Conservation (phyloP, 2,797 vertebrate species). For the Pipistrellus pipistrellus region DNA sequence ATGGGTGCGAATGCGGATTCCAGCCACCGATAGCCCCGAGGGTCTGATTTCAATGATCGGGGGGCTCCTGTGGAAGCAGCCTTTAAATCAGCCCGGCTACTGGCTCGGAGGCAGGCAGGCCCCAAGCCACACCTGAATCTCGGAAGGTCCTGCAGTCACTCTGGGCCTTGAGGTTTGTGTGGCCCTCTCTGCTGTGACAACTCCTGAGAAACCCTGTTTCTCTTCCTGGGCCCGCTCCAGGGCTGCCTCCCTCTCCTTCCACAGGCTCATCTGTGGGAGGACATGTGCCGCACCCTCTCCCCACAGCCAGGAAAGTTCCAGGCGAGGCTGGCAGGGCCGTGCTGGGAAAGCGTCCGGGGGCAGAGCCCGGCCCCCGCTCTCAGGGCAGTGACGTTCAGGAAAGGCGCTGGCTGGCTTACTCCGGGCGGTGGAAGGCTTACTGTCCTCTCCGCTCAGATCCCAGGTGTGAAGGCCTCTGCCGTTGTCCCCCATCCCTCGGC, state of each 20-base stretch:
- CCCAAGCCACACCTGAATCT: background rate
- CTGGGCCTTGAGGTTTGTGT: background rate
- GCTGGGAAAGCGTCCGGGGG: fast-evolving
- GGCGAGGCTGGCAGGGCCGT: background rate
- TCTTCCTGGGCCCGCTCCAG: background rate
- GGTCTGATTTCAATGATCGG: background rate
- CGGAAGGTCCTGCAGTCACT: background rate
- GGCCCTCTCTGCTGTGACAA: background rate
- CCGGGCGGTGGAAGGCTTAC: background rate
- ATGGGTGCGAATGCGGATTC: background rate
- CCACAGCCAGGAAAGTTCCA: background rate
- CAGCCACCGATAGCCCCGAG: background rate
- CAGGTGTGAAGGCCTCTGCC: background rate
- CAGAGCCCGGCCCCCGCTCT: background rate
- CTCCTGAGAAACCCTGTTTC: background rate
- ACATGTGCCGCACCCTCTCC: background rate
- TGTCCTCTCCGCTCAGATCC: background rate
- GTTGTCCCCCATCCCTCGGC: fast-evolving
- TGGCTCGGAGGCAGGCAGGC: background rate
- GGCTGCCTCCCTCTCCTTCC: background rate
- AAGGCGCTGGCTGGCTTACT: fast-evolving
- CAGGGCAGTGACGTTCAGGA: background rate
- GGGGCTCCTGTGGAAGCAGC: background rate
- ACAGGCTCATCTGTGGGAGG: background rate
- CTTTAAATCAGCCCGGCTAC: background rate